A percentile compares a stretch with the other conserved stretches of the same genome.
Evolutionary conservation across 1,140 invertebrate species (phyloP).

Genomic region (Drosophila sechellia): DNA sequence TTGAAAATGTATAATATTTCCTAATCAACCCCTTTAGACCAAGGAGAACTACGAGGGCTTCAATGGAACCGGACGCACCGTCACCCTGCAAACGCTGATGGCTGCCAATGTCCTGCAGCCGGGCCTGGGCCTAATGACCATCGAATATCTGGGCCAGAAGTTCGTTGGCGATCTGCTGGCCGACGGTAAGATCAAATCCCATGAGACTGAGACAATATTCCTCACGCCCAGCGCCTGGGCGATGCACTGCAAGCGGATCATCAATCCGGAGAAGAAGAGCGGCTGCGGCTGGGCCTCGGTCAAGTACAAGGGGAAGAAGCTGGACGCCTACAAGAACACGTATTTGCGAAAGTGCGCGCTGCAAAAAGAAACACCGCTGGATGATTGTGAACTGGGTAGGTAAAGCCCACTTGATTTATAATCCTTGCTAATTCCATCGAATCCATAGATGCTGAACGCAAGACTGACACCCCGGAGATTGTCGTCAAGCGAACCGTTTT

Average conservation of each 20-base stretch:
- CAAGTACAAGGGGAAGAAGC: constrained; percentile 92
- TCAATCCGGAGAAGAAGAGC: constrained; percentile 95
- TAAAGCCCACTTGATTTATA: background rate
- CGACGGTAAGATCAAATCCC: constrained; percentile 95
- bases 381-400: constrained; percentile 79
- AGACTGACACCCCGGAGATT: constrained; percentile 85
- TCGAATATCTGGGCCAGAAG: constrained; percentile 96
- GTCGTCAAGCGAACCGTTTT: constrained; percentile 88
- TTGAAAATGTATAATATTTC: background rate
- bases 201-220: constrained; percentile 94
- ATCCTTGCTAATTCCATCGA: background rate
- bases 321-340: constrained; percentile 94
- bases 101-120: constrained; percentile 92
- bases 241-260: constrained; percentile 94
- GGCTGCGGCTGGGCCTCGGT: constrained; percentile 96
- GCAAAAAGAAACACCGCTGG: constrained; percentile 85
- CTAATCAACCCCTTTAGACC: constrained; percentile 35
- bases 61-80: constrained; percentile 87
- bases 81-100: constrained; percentile 93
- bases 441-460: constrained; percentile 85
- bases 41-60: constrained; percentile 83
- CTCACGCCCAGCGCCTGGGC: constrained; percentile 96
- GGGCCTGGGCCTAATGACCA: constrained; percentile 92
- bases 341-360: constrained; percentile 90
- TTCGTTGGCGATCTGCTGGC: constrained; percentile 94